Conservation (phyloP, 2,888 invertebrate genomes). For the Meandrusa payeni region DNA sequence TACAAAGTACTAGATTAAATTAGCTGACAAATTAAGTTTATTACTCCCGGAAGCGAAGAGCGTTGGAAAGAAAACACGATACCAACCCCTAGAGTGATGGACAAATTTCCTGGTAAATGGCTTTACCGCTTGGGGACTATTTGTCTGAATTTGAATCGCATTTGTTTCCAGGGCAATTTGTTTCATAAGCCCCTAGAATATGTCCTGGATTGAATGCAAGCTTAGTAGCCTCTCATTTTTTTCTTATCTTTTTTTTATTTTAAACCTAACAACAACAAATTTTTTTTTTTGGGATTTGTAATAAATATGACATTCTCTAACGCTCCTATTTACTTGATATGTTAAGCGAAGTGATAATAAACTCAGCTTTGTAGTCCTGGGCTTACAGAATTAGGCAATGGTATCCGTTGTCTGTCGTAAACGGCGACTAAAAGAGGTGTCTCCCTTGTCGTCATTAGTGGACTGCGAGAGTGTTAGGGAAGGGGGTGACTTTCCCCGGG, state of each 20-base stretch:
- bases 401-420: too few relatives aligned
- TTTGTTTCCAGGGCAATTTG: conserved; percentile 76
- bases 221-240: conserved; percentile 3
- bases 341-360: too few relatives aligned
- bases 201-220: conserved; percentile 39
- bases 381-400: too few relatives aligned
- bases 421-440: too few relatives aligned
- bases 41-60: conserved; percentile 25
- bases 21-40: conserved; percentile 19
- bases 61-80: conserved; percentile 61
- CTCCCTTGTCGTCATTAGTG: too few relatives aligned
- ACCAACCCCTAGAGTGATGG: conserved; percentile 72
- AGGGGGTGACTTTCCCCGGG: too few relatives aligned
- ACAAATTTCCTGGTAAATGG: conserved; percentile 77
- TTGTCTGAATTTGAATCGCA: conserved; percentile 80
- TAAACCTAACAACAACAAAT: too few relatives aligned
- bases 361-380: too few relatives aligned
- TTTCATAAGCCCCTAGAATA: conserved; percentile 70
- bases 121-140: conserved; percentile 75
- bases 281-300: too few relatives aligned
- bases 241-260: background rate
- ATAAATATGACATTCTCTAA: too few relatives aligned
- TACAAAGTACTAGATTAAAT: conserved; percentile 27
- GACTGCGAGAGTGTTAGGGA: too few relatives aligned
- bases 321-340: too few relatives aligned